Base-by-base conservation (phyloP, 2,113 vertebrate species). In the Stigmatopora argus region DNA sequence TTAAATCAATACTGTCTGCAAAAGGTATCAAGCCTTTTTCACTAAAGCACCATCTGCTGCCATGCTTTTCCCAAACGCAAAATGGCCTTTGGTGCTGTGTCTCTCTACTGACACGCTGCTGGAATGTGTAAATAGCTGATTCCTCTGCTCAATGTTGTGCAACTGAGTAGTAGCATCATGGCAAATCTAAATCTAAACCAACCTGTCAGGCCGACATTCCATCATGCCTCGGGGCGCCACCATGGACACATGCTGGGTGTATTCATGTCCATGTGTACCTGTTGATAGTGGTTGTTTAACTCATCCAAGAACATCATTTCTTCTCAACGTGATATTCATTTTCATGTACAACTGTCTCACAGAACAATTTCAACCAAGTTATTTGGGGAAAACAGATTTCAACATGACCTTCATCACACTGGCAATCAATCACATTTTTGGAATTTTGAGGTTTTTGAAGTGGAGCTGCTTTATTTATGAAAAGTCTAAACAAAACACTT, bases 121-220 rank as follows among this genome's bases (percentile, higher is more conserved):
- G 69, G 67, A 79, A 71, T 81, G 80, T 85, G 80, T 80, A 73
- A 69, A 78, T 69, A 51, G 74, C 44, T 34, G 70, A 66, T 44
- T 58, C n/a, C 23, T 58, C 63, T 12, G 69, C 70, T 77, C 78
- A 1, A 62, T 64, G 60, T 71, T 5, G 4, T 47, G 18, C 65
- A 18, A 51, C 70, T 5, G n/a, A 60, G 35, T 76, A 48, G 67
- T 66, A 19, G 63, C 58, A 21, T 74, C 70, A 56, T 85, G 18
- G 71, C 55, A 75, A 82, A 69, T 72, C 73, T 61, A 61, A 74
- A 79, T 78, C 55, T 81, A 85, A 86, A 79, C 78, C 61, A 78
- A 78, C 86, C 74, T 83, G 73, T 88, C 73, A 67, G 63, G 35
- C 31, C 67, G 21, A 45, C 60, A 75, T 67, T 61, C 71, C 77